Evolutionary conservation across 2,797 vertebrate species (phyloP).

Genomic region (Xiphophorus birchmanni): DNA sequence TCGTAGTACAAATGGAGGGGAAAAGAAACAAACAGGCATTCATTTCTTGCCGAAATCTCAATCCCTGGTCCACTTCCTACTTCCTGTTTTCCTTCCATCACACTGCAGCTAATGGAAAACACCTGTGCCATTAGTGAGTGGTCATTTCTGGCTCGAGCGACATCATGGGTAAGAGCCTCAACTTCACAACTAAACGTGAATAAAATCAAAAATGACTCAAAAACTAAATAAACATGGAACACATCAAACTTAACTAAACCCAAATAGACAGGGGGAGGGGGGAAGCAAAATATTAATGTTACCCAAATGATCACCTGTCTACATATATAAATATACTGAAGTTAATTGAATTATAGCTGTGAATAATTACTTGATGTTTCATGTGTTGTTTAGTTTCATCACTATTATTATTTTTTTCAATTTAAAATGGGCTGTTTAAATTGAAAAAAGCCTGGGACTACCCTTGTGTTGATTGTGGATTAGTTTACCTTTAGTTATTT

Average conservation of each 20-base stretch:
- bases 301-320: no score
- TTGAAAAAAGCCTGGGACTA: not conserved
- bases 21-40: not conserved
- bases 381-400: not conserved
- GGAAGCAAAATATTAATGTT: not conserved
- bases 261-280: no score
- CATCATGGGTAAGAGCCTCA: no score
- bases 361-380: not conserved
- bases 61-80: not conserved
- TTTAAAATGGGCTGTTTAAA: not conserved
- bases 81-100: no score
- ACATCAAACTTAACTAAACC: no score
- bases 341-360: not conserved
- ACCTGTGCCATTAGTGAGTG: no score
- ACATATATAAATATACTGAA: not conserved
- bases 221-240: no score
- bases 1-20: not conserved
- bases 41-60: not conserved
- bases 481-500: conserved; percentile 2
- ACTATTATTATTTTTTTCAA: not conserved
- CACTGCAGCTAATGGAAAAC: no score
- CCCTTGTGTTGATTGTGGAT: conserved; percentile 9
- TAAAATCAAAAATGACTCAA: no score
- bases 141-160: no score
- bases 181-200: no score